These are phyloP conservation scores for Scaptomyza tumidula DNA, from an alignment of 2,888 invertebrate species.

Conservation along the genomic window DNA sequence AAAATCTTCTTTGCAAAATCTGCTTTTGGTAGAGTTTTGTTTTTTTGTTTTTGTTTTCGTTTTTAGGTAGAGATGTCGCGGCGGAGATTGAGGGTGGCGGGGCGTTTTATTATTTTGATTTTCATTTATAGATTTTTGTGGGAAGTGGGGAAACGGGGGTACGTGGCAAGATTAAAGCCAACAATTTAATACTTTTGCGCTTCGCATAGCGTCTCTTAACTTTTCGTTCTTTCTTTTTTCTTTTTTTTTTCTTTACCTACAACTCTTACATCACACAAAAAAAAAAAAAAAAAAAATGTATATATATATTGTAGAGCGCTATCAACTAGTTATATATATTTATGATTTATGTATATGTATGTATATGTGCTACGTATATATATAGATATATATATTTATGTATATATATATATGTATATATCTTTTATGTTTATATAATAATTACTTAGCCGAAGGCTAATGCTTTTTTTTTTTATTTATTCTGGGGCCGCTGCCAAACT, in stretches of 20 bases:
- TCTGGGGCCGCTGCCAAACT: slow-evolving; percentile 65
- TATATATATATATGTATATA: slow-evolving; percentile 11
- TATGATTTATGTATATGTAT: slow-evolving; percentile 29
- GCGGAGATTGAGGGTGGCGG: slow-evolving; percentile 33
- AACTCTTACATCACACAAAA: slow-evolving; percentile 47
- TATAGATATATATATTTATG: slow-evolving; percentile 1
- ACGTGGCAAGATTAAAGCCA: slow-evolving; percentile 59
- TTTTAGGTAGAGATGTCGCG: slow-evolving; percentile 49
- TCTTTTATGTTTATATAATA: slow-evolving; percentile 22
- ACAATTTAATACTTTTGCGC: slow-evolving; percentile 74
- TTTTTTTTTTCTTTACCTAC: slow-evolving; percentile 38
- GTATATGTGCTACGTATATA: slow-evolving; percentile 27
- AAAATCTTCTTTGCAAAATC: slow-evolving; percentile 51
- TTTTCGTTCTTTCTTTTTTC: slow-evolving; percentile 26
- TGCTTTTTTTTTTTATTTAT: slow-evolving; percentile 13
- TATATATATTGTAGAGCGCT: slow-evolving; percentile 9
- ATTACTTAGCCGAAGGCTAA: slow-evolving; percentile 37
- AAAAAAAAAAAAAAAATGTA: slow-evolving; percentile 45
- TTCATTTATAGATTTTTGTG: slow-evolving; percentile 22
- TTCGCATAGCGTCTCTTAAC: slow-evolving; percentile 75
- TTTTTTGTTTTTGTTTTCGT: neutral
- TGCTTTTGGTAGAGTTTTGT: slow-evolving; percentile 58
- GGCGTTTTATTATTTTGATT: slow-evolving; percentile 22
- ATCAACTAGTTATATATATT: slow-evolving; percentile 26
- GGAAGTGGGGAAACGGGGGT: neutral